Base-by-base conservation (phyloP, 2,797 vertebrate genomes). In the Fistularia tabacaria region DNA sequence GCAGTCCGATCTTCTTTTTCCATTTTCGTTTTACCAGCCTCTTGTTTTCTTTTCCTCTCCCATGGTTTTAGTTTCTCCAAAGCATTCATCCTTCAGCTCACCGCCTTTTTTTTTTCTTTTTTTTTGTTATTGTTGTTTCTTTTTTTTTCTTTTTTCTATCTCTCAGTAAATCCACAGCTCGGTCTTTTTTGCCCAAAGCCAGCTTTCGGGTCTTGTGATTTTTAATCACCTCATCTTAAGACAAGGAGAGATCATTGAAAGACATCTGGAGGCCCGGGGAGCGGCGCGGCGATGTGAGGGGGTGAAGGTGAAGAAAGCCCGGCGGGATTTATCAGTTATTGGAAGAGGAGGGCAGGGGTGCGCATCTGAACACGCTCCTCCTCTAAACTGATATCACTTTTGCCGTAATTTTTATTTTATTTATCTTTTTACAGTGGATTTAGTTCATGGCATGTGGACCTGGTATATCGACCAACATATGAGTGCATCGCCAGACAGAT, bases 141-240 rank as follows among this genome's bases (percentile, higher is more conserved):
- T n/a, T n/a, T n/a, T n/a, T n/a, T n/a, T n/a, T n/a, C n/a, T n/a
- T n/a, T n/a, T n/a, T n/a, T n/a, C n/a, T n/a, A n/a, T n/a, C n/a
- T n/a, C n/a, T n/a, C n/a, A n/a, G n/a, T n/a, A n/a, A n/a, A n/a
- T n/a, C n/a, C n/a, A n/a, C n/a, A n/a, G n/a, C n/a, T n/a, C n/a
- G n/a, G n/a, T n/a, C n/a, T 64, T 66, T 57, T 76, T 79, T 78
- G 77, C 85, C 74, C 57, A 65, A 78, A 78, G 77, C 81, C 71
- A 74, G 69, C 77, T 82, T 79, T 83, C 62, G 76, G 79, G 73
- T 79, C 66, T 83, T 73, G 64, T 80, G 65, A 61, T 80, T 85
- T 52, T 41, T 85, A 77, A 88, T 84, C 74, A 84, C 56, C 55
- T 63, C 71, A 62, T 80, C 69, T 60, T 59, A 25, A 80, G 71